phyloP scores from a whole-genome alignment of 1,140 invertebrate species.

The Drosophila elegans region DNA sequence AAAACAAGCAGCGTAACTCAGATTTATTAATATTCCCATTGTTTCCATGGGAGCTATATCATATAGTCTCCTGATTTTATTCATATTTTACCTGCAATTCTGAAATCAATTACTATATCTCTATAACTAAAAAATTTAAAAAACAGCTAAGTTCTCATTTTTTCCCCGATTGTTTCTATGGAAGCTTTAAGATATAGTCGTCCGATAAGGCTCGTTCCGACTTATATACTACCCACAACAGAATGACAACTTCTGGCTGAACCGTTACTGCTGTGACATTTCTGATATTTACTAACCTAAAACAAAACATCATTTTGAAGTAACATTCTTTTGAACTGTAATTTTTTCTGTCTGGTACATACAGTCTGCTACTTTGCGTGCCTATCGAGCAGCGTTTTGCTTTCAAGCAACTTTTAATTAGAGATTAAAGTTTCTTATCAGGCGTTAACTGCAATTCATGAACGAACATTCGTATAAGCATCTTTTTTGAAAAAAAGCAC shows the following conservation, averaged over 20 bases:
- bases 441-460: constrained; percentile 64
- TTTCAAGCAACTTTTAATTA: constrained; percentile 70
- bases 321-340: constrained; percentile 66
- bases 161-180: no score
- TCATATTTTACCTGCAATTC: no score
- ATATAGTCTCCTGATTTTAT: no score
- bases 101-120: no score
- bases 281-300: neutral
- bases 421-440: constrained; percentile 79
- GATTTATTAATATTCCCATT: no score
- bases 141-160: no score
- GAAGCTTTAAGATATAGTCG: neutral
- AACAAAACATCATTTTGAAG: constrained; percentile 20
- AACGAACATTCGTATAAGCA: constrained; percentile 18
- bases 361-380: constrained; percentile 44
- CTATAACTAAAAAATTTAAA: no score
- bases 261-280: neutral
- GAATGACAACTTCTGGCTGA: neutral
- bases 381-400: constrained; percentile 72
- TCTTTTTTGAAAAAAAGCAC: neutral
- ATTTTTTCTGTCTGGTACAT: constrained; percentile 71
- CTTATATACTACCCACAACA: no score
- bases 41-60: no score
- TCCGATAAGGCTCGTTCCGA: no score
- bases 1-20: no score